Evolutionary conservation across 2,797 vertebrate genomes (phyloP), one percentile per base, ranked within the genome.

Genomic region (Chrosomus eos): DNA sequence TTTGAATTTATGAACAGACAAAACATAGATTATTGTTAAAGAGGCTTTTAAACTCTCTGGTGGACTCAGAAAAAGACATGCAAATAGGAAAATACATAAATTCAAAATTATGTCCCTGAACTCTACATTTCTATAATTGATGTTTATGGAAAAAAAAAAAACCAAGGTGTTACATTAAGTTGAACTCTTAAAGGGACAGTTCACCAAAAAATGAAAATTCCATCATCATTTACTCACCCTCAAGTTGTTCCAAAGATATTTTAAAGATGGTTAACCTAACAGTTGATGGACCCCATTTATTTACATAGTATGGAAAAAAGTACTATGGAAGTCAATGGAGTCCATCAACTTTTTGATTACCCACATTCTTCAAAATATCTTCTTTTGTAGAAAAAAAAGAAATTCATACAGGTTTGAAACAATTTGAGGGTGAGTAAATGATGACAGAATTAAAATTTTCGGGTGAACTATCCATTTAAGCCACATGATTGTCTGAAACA

Each of bases 1-100:
- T 58, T 60, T 33, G n/a, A 38, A 60, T 72, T 82, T 82, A 82
- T 31, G 38, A 55, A 72, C 33, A 81, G 51, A 31, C 26, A 60
- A 23, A 81, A 33, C 51, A 40, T 40, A 60, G 76, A 31, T 45
- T 1, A 40, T 60, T 21, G 40, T 81, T 72, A 83, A 48, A 62
- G 38, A 74, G 26, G 53, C 10, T 26, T 72, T 73, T 76, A 2
- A 68, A 19, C 51, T 71, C 11, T 60, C 45, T 48, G 28, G 51
- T 13, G 72, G 26, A 28, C 13, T n/a, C 43, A 79, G 9, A 16
- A 1, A 40, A 71, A 9, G 23, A 55, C 33, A 33, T 13, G 23
- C 4, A 38, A 73, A 73, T 11, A 36, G 19, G 6, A 73, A 73
- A 82, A 74, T 64, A 8, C 40, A 60, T 40, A 21, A 40, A 71